Conservation (phyloP, 2,113 vertebrate genomes). For the Gambusia affinis region DNA sequence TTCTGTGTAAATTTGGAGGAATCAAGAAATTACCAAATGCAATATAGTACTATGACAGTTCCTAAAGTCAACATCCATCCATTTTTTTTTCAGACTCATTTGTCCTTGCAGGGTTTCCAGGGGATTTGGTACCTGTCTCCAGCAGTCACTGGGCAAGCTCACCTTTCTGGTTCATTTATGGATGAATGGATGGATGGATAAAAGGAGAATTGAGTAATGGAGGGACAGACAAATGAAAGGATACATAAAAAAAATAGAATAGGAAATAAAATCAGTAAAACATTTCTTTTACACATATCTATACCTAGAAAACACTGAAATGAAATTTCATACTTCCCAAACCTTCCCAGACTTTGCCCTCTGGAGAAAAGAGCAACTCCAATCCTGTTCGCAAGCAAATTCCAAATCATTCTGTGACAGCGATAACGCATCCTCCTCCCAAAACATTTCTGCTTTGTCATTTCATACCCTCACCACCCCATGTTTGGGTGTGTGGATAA, state of each 20-base stretch:
- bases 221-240: background rate
- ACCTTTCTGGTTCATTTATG: background rate
- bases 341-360: background rate
- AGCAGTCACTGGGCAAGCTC: background rate
- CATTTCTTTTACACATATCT: background rate
- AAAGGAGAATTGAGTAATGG: background rate
- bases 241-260: background rate
- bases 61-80: background rate
- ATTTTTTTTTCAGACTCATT: background rate
- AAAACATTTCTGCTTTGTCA: conserved; percentile 76
- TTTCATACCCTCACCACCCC: conserved; percentile 64
- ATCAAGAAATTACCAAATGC: background rate
- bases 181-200: background rate
- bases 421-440: conserved; percentile 61
- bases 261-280: background rate
- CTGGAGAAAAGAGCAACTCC: conserved; percentile 35
- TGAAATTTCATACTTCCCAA: background rate
- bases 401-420: conserved; percentile 47
- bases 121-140: no score
- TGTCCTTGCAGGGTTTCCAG: background rate
- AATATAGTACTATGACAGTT: conserved; percentile 25
- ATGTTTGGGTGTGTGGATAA: conserved; percentile 69
- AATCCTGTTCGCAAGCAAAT: conserved; percentile 66
- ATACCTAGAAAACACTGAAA: background rate
- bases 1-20: background rate